Conservation (phyloP, 2,113 vertebrate genomes). For the Cichladusa arquata region DNA sequence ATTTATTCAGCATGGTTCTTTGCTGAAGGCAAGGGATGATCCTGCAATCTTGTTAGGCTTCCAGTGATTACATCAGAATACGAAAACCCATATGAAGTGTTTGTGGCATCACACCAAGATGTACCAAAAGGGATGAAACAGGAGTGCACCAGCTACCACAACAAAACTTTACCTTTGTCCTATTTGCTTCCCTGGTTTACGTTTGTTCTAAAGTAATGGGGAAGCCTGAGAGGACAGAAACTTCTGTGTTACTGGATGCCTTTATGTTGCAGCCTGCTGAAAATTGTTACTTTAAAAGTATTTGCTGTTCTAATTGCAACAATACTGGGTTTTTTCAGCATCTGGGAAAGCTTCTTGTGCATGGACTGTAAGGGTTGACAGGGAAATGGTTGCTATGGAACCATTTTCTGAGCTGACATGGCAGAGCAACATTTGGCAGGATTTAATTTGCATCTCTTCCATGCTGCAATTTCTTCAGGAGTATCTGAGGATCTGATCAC, state of each 20-base stretch:
- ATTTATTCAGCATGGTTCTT: background rate
- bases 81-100: background rate
- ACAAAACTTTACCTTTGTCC: background rate
- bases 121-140: background rate
- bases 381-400: slow-evolving; percentile 52
- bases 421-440: background rate
- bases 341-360: background rate
- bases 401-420: background rate
- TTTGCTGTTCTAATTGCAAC: background rate
- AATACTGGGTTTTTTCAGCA: background rate
- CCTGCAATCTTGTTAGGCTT: background rate
- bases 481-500: background rate
- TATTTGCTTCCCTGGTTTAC: background rate
- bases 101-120: background rate
- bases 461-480: background rate
- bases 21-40: background rate
- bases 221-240: background rate
- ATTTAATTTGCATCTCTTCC: slow-evolving; percentile 31
- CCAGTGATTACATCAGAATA: background rate
- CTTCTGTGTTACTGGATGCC: background rate
- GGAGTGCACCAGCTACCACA: background rate
- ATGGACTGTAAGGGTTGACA: background rate
- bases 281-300: background rate
- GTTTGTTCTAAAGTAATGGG: background rate
- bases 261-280: background rate